phyloP scores from a whole-genome alignment of 2,888 invertebrate genomes.

The Gymnocheta viridis region DNA sequence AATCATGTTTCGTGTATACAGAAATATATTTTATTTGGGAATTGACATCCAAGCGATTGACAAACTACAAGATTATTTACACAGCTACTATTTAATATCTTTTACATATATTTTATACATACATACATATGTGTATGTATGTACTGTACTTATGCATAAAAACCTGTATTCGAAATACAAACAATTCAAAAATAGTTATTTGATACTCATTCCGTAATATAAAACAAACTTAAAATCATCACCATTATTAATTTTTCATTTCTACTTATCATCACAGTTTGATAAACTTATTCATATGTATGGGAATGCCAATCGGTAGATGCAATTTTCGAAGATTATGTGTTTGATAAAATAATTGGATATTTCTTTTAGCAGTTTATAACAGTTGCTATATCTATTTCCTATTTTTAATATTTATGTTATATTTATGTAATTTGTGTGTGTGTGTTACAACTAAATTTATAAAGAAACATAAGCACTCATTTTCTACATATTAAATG shows the following conservation, averaged over 20 bases:
- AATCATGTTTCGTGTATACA: slow-evolving; percentile 25
- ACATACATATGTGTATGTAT: not conserved
- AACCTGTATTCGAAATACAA: slow-evolving; percentile 17
- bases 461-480: slow-evolving; percentile 41
- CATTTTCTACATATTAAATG: slow-evolving; percentile 24
- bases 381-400: slow-evolving; percentile 38
- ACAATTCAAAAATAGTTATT: slow-evolving; percentile 23
- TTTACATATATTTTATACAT: not conserved
- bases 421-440: slow-evolving; percentile 24
- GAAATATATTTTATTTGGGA: slow-evolving; percentile 35
- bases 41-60: slow-evolving; percentile 51
- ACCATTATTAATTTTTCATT: slow-evolving; percentile 37
- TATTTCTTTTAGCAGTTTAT: slow-evolving; percentile 49
- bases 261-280: slow-evolving; percentile 55
- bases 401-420: slow-evolving; percentile 17
- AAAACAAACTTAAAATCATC: slow-evolving; percentile 44
- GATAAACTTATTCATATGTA: slow-evolving; percentile 56
- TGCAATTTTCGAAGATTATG: slow-evolving; percentile 47
- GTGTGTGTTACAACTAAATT: slow-evolving; percentile 48
- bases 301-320: slow-evolving; percentile 47
- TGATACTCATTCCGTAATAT: slow-evolving; percentile 5
- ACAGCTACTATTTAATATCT: slow-evolving; percentile 27
- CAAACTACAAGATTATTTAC: slow-evolving; percentile 52
- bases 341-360: slow-evolving; percentile 49
- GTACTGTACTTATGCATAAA: slow-evolving; percentile 6